A percentile compares a stretch with the other conserved stretches of the same genome.
phyloP scores from a whole-genome alignment of 2,888 invertebrate species.

The Diaprepes abbreviatus region DNA sequence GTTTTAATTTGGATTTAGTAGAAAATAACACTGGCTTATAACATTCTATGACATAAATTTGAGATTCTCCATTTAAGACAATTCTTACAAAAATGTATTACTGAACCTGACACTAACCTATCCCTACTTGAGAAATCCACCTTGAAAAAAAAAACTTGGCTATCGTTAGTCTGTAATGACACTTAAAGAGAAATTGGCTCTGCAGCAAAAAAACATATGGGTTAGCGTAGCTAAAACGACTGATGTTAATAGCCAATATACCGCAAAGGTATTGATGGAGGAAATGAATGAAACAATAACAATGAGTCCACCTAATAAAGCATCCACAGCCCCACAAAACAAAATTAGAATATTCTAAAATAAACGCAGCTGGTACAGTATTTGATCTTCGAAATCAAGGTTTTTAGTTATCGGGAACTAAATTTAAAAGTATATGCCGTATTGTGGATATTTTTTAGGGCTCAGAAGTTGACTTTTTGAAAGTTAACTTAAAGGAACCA shows the following conservation, averaged over 20 bases:
- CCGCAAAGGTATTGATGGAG: conserved; percentile 23
- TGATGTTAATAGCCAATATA: conserved; percentile 9
- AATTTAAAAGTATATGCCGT: neutral
- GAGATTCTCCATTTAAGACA: neutral
- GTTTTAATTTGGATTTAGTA: neutral
- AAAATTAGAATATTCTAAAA: neutral
- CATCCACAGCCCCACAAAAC: conserved; percentile 3
- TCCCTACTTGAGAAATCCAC: neutral
- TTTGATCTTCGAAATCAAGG: neutral
- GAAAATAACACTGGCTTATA: neutral
- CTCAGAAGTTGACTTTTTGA: neutral
- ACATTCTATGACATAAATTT: neutral
- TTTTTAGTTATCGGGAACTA: neutral
- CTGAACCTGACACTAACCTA: neutral
- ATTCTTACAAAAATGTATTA: neutral
- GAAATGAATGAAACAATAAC: neutral
- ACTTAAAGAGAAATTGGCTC: neutral
- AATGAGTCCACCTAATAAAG: conserved; percentile 11
- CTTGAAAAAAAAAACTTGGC: conserved; percentile 9
- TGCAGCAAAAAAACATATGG: conserved; percentile 20
- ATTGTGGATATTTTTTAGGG: neutral
- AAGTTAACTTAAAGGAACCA: neutral
- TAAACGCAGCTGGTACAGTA: neutral
- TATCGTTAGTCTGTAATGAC: neutral
- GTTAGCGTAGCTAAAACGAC: conserved; percentile 27